Conservation (phyloP, 2,888 invertebrate genomes). For the Nematopogon swammerdamellus region DNA sequence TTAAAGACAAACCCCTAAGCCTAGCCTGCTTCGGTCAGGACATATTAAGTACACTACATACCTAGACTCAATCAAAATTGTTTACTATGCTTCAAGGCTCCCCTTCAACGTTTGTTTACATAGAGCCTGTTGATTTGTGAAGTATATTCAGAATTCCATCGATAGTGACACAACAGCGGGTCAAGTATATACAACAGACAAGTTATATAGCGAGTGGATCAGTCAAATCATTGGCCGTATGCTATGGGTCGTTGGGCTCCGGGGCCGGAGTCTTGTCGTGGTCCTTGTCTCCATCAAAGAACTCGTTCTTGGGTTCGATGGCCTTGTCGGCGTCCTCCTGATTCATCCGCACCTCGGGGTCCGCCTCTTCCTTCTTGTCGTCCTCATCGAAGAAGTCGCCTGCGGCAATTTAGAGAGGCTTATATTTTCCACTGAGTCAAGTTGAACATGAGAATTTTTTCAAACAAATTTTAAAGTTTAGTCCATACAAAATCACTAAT, state of each 20-base stretch:
- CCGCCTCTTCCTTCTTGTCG: conserved; percentile 73
- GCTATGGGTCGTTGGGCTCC: conserved; percentile 43
- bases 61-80: too few relatives aligned
- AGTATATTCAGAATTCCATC: too few relatives aligned
- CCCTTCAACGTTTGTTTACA: too few relatives aligned
- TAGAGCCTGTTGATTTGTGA: too few relatives aligned
- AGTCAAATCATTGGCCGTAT: conserved; percentile 24
- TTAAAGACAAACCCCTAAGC: too few relatives aligned
- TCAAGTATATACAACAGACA: not conserved
- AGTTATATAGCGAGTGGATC: conserved; percentile 32
- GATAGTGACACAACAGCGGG: not conserved
- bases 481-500: too few relatives aligned
- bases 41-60: too few relatives aligned
- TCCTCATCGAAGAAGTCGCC: conserved; percentile 74
- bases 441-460: too few relatives aligned
- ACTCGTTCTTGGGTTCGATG: conserved; percentile 83
- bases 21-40: too few relatives aligned
- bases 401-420: conserved; percentile 14
- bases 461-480: too few relatives aligned
- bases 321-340: conserved; percentile 78
- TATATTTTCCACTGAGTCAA: too few relatives aligned
- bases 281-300: conserved; percentile 87
- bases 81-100: too few relatives aligned
- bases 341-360: conserved; percentile 77
- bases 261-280: conserved; percentile 68